Conservation (phyloP, 2,888 invertebrate species). For the Ochropleura plecta region DNA sequence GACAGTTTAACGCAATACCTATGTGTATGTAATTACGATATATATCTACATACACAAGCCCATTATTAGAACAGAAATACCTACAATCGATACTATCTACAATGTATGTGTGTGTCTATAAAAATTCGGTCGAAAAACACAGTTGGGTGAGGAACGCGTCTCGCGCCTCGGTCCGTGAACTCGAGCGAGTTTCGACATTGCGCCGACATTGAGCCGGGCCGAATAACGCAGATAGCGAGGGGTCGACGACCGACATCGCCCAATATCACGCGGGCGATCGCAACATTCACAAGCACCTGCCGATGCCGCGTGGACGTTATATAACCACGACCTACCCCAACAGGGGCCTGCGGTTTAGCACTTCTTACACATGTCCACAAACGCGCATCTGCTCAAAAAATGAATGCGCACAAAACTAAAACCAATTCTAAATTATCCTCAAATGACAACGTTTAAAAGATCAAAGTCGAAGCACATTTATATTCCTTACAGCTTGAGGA, state of each 20-base stretch:
- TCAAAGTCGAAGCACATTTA: slow-evolving; percentile 15
- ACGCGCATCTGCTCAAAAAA: background rate
- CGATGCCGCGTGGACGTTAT: slow-evolving; percentile 78
- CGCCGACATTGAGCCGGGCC: slow-evolving; percentile 88
- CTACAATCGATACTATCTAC: slow-evolving; percentile 51
- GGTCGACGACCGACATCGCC: slow-evolving; percentile 89
- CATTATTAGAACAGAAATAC: slow-evolving; percentile 43
- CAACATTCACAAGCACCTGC: slow-evolving; percentile 82
- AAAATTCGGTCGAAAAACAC: slow-evolving; percentile 83
- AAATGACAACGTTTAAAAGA: slow-evolving; percentile 12
- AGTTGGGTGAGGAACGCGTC: slow-evolving; percentile 82
- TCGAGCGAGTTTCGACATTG: slow-evolving; percentile 87
- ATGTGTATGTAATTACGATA: slow-evolving; percentile 21
- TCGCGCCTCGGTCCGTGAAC: slow-evolving; percentile 86
- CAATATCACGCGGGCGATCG: slow-evolving; percentile 88
- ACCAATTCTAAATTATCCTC: background rate
- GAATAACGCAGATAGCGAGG: slow-evolving; percentile 89
- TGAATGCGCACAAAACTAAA: background rate
- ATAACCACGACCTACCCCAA: slow-evolving; percentile 83
- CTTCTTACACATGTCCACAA: slow-evolving; percentile 16
- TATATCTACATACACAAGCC: slow-evolving; percentile 16
- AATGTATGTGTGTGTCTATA: slow-evolving; percentile 69
- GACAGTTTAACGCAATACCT: slow-evolving; percentile 5
- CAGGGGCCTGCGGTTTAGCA: slow-evolving; percentile 54
- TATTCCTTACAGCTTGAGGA: slow-evolving; percentile 27